Evolutionary conservation across 2,113 vertebrate genomes (phyloP).

Genomic region (Urocitellus parryii): DNA sequence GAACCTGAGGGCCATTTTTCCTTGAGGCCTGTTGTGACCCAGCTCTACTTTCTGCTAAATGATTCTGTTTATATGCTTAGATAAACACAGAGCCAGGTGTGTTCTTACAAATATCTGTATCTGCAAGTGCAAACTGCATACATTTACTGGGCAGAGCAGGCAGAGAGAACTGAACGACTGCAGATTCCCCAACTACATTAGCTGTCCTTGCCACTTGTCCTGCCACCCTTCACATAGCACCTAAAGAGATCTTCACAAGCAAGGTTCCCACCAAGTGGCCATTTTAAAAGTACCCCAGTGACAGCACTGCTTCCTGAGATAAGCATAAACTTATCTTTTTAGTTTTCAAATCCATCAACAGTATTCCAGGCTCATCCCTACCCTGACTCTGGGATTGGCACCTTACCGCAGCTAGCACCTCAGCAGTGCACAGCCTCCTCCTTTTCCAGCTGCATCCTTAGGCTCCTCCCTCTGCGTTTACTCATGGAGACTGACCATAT

Average conservation of each 20-base stretch:
- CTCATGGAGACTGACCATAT: not conserved
- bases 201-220: too few relatives aligned
- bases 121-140: too few relatives aligned
- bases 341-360: conserved; percentile 30
- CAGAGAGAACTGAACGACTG: too few relatives aligned
- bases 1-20: not conserved
- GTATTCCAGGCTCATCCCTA: not conserved
- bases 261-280: conserved; percentile 5
- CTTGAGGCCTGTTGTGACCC: not conserved
- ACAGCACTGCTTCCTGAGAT: not conserved
- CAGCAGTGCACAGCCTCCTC: not conserved
- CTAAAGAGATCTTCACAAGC: conserved; percentile 1
- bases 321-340: not conserved
- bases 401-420: not conserved
- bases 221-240: not conserved
- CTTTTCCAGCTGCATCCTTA: not conserved
- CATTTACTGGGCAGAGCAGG: too few relatives aligned
- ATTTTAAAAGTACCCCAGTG: not conserved
- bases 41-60: not conserved
- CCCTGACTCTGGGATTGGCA: not conserved
- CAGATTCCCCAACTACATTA: too few relatives aligned
- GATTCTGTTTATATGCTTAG: not conserved
- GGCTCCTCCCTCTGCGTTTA: not conserved
- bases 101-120: not conserved
- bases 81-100: not conserved